Percentiles rank a stretch among this genome's conserved stretches.
Conservation (phyloP, 2,797 vertebrate genomes). For the Chaetophractus vellerosus region DNA sequence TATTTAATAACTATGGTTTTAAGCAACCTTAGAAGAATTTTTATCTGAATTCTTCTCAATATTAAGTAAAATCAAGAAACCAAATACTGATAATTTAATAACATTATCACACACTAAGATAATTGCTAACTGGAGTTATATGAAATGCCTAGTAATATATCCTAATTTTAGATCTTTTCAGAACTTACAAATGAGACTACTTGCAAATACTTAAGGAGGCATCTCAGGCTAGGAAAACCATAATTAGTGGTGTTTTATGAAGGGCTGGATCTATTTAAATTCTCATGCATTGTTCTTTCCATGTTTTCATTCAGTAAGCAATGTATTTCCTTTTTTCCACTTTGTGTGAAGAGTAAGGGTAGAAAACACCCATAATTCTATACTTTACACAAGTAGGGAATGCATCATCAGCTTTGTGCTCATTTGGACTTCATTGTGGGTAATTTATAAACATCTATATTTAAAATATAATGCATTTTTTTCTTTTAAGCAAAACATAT, state of each 20-base stretch:
- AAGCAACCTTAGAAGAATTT: neutral
- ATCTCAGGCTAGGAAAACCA: slow-evolving; percentile 41
- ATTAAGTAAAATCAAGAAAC: slow-evolving; percentile 19
- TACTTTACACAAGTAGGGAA: slow-evolving; percentile 43
- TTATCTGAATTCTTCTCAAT: neutral
- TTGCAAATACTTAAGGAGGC: slow-evolving; percentile 63
- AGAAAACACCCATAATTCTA: slow-evolving; percentile 67
- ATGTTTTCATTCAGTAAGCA: slow-evolving; percentile 70
- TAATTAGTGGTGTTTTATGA: slow-evolving; percentile 74
- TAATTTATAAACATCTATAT: slow-evolving; percentile 74
- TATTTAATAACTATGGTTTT: neutral
- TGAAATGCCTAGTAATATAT: neutral
- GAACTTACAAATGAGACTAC: slow-evolving; percentile 9
- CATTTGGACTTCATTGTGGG: slow-evolving; percentile 62
- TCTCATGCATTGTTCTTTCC: slow-evolving; percentile 76
- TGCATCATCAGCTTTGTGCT: slow-evolving; percentile 63
- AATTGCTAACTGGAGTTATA: slow-evolving; percentile 13
- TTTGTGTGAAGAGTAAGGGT: slow-evolving; percentile 68
- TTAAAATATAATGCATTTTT: slow-evolving; percentile 75
- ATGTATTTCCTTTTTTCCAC: slow-evolving; percentile 63
- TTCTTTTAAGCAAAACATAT: neutral
- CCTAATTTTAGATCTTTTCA: slow-evolving; percentile 49
- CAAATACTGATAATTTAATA: neutral
- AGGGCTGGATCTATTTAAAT: slow-evolving; percentile 46
- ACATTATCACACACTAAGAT: slow-evolving; percentile 7